A percentile compares a stretch with the other conserved stretches of the same genome.
phyloP scores from a whole-genome alignment of 2,113 vertebrate genomes.

The Passer montanus region DNA sequence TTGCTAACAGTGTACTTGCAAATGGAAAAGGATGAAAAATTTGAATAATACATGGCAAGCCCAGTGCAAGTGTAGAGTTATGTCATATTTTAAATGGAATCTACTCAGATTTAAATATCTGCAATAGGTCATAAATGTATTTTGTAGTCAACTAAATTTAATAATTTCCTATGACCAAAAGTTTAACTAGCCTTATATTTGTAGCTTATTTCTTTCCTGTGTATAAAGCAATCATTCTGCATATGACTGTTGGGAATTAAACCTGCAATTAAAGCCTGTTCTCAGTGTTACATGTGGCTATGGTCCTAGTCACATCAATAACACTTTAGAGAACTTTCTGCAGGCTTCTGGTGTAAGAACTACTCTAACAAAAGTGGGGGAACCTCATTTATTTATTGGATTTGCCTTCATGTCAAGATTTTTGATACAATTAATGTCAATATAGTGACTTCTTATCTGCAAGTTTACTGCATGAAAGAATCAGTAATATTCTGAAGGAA shows the following conservation, averaged over 20 bases:
- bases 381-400: neutral
- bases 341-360: neutral
- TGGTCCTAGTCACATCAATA: neutral
- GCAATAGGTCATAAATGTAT: neutral
- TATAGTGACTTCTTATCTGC: neutral
- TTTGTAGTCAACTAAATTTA: neutral
- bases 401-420: neutral
- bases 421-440: neutral
- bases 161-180: neutral
- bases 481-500: neutral
- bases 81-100: neutral
- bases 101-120: neutral
- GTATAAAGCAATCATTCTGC: neutral
- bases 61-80: neutral
- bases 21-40: neutral
- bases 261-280: neutral
- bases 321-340: neutral
- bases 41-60: neutral
- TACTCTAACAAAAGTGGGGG: fast-evolving
- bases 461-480: neutral
- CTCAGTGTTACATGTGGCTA: neutral
- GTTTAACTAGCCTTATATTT: neutral
- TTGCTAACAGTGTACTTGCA: neutral
- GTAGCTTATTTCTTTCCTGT: neutral
- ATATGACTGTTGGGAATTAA: neutral